Evolutionary conservation across 2,888 invertebrate genomes (phyloP).

Genomic region (Cyclophora albipunctata): DNA sequence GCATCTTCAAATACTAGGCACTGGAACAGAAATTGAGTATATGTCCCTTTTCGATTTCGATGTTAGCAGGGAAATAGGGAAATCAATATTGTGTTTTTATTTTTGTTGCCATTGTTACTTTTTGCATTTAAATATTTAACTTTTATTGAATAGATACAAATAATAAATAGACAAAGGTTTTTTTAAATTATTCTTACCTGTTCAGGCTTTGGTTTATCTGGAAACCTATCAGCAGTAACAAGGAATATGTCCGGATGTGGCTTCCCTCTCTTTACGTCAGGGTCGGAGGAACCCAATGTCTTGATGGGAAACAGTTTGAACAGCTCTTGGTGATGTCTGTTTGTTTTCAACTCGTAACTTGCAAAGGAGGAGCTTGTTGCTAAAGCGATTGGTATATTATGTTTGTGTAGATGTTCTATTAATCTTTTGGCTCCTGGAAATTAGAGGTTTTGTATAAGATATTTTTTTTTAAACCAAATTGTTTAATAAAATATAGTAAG

Average conservation of each 20-base stretch:
- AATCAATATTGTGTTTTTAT: too few species aligned
- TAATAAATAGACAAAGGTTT: too few species aligned
- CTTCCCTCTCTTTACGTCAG: constrained; percentile 89
- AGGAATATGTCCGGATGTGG: constrained; percentile 92
- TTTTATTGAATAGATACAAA: too few species aligned
- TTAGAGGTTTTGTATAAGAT: too few species aligned
- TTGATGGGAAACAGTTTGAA: constrained; percentile 82
- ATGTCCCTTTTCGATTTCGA: not conserved
- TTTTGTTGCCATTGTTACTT: too few species aligned
- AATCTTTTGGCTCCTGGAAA: constrained; percentile 83
- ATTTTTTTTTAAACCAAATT: too few species aligned
- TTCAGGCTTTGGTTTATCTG: constrained; percentile 76
- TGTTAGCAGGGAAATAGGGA: too few species aligned
- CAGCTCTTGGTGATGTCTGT: constrained; percentile 78
- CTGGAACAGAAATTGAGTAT: constrained; percentile 39
- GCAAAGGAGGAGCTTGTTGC: constrained; percentile 88
- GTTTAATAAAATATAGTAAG: too few species aligned
- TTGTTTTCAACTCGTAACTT: constrained; percentile 82
- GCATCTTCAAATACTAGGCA: constrained; percentile 95
- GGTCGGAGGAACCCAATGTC: constrained; percentile 88
- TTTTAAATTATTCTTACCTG: constrained; percentile 45
- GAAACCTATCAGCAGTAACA: constrained; percentile 83
- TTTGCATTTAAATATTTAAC: too few species aligned
- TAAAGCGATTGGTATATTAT: constrained; percentile 86
- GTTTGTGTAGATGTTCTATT: constrained; percentile 81